Base-by-base conservation (phyloP, 2,113 vertebrate species). In the Balaenoptera acutorostrata region DNA sequence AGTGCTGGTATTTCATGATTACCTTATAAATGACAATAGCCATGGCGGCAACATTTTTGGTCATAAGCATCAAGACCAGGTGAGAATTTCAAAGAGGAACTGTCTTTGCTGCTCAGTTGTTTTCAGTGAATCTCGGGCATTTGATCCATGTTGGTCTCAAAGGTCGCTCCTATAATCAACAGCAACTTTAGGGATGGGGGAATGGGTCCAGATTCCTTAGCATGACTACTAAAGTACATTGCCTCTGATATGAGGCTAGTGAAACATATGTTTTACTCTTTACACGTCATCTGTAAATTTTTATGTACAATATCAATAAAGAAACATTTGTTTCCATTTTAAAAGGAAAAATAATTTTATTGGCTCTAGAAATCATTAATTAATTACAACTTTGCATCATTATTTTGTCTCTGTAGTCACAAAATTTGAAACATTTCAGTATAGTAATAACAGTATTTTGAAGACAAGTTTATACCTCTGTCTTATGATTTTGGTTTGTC, bases 401-500 rank as follows among this genome's bases (percentile, higher is more conserved):
- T 85, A n/a, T 75, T 90, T 96, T 95, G 15, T 82, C 14, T 77
- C 23, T 64, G 10, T 31, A 52, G 18, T 88, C 31, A 74, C 6
- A 71, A 39, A 85, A 77, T 21, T 55, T 61, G 33, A 82, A 97
- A 64, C 29, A 95, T 57, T 88, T 77, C 13, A 52, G 27, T 41
- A 41, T 52, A 80, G 36, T 90, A 68, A 36, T 78, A 87, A 11
- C 8, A 46, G 25, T 81, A 69, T 82, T 97, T 88, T 64, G 18
- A 96, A 85, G 25, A 78, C 2, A 61, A 46, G 36, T 90, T 95
- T 89, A 52, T 3, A 36, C n/a, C 8, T 91, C 68, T 78, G 4
- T 93, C 33, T 83, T 41, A 57, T 95, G 31, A 18, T 39, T 88
- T 97, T 64, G 5, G 9, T 94, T 94, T 96, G n/a, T 84, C 13